Percentiles rank a stretch among this genome's conserved stretches.
These are phyloP conservation scores for Rhinogobio ventralis DNA, from an alignment of 2,797 vertebrate species.

Conservation along the genomic window DNA sequence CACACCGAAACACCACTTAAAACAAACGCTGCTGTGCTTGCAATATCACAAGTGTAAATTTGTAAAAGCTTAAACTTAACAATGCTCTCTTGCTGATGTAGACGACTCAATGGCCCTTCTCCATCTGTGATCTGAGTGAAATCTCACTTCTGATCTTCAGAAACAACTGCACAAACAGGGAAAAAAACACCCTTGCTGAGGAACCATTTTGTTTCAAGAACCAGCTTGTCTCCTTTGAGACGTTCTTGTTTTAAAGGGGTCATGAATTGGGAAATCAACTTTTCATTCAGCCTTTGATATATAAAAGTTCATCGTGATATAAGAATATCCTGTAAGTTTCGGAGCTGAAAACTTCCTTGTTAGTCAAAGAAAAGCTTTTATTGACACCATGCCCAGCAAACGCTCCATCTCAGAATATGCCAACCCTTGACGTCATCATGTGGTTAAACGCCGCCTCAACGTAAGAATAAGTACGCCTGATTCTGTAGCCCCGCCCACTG, in stretches of 20 bases:
- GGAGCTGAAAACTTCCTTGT: too few species aligned
- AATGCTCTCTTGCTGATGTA: slow-evolving; percentile 15
- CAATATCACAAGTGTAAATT: slow-evolving; percentile 31
- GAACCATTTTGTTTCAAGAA: slow-evolving; percentile 30
- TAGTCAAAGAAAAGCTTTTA: too few species aligned
- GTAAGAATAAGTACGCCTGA: too few species aligned
- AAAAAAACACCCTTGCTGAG: slow-evolving; percentile 11
- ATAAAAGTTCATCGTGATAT: too few species aligned
- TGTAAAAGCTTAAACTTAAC: slow-evolving; percentile 30
- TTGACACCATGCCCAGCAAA: too few species aligned
- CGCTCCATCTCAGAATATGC: too few species aligned
- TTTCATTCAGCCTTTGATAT: too few species aligned
- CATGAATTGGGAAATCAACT: too few species aligned
- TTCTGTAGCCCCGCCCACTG: too few species aligned
- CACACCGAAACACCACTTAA: slow-evolving; percentile 23
- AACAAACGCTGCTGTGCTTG: slow-evolving; percentile 34
- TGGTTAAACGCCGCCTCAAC: too few species aligned
- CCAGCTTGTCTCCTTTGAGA: slow-evolving; percentile 14
- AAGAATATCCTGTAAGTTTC: too few species aligned
- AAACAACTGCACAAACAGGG: not conserved
- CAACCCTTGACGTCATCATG: too few species aligned
- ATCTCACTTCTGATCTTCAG: slow-evolving; percentile 31
- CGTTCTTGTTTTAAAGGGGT: slow-evolving; percentile 22
- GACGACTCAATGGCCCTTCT: slow-evolving; percentile 17
- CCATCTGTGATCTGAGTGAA: slow-evolving; percentile 35